These are phyloP conservation scores for Lycophotia porphyrea DNA, from an alignment of 2,888 invertebrate species.

Conservation along the genomic window DNA sequence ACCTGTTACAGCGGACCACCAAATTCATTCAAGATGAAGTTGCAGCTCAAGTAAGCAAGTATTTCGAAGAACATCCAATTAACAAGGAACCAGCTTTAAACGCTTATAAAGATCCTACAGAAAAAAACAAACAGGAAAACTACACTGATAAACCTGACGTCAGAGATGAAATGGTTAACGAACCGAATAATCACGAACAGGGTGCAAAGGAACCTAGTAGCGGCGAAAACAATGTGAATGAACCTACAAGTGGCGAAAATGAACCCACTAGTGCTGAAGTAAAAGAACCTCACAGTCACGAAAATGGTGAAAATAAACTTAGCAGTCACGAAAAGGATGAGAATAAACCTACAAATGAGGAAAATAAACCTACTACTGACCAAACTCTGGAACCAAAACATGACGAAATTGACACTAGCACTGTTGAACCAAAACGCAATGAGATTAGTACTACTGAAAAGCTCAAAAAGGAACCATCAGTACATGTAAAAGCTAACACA, in stretches of 20 bases:
- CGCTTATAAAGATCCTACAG: constrained; percentile 1
- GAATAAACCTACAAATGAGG: background rate
- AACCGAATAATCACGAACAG: background rate
- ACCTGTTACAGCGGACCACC: constrained; percentile 67
- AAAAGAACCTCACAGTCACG: background rate
- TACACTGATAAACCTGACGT: constrained; percentile 7
- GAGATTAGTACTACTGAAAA: constrained; percentile 18
- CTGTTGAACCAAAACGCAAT: background rate
- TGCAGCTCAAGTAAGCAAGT: constrained; percentile 58
- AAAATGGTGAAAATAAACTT: background rate
- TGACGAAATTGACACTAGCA: background rate
- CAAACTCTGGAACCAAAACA: background rate
- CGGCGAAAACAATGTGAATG: background rate
- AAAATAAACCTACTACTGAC: background rate
- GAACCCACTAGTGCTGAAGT: background rate
- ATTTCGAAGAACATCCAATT: constrained; percentile 35
- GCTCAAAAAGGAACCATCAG: constrained; percentile 23
- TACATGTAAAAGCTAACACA: constrained; percentile 67
- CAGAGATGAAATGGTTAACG: background rate
- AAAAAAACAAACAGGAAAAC: background rate
- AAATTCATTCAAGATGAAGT: constrained; percentile 70
- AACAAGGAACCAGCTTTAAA: constrained; percentile 6
- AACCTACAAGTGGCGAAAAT: background rate
- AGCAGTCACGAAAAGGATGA: background rate
- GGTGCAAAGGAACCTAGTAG: too few relatives aligned